These are phyloP conservation scores for Bombus polaris DNA, from an alignment of 1,140 invertebrate genomes.

Conservation along the genomic window DNA sequence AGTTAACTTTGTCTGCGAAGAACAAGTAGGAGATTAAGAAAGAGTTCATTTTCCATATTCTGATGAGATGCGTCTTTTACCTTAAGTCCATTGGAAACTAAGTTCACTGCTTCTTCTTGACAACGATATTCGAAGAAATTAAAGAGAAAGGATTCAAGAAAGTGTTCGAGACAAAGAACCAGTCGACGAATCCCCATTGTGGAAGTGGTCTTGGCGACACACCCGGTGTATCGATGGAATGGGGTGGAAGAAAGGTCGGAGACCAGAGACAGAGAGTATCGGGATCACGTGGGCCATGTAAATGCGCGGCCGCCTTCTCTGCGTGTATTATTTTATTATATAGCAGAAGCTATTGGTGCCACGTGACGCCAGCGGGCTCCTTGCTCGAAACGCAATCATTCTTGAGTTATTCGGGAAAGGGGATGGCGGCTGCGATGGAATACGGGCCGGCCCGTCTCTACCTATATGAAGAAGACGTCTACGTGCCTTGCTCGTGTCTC, in stretches of 20 bases:
- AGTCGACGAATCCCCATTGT: not conserved
- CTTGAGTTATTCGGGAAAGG: slow-evolving; percentile 77
- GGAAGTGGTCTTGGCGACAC: not conserved
- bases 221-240: not conserved
- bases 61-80: not conserved
- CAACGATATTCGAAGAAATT: not conserved
- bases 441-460: not conserved
- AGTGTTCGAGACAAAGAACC: too few relatives aligned
- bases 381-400: slow-evolving; percentile 77
- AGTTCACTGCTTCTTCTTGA: too few relatives aligned
- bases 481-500: slow-evolving; percentile 27
- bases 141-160: not conserved
- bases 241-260: not conserved
- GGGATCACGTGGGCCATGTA: slow-evolving; percentile 44
- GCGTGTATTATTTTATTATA: slow-evolving; percentile 74
- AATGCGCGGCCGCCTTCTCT: slow-evolving; percentile 36
- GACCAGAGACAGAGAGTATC: slow-evolving; percentile 22
- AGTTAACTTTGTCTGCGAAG: not conserved
- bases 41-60: not conserved
- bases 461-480: slow-evolving; percentile 39
- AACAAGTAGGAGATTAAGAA: not conserved
- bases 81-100: too few relatives aligned
- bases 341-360: slow-evolving; percentile 74
- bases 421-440: slow-evolving; percentile 27
- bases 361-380: slow-evolving; percentile 74